Conservation (phyloP, 2,797 vertebrate genomes). For the Tinamus major region DNA sequence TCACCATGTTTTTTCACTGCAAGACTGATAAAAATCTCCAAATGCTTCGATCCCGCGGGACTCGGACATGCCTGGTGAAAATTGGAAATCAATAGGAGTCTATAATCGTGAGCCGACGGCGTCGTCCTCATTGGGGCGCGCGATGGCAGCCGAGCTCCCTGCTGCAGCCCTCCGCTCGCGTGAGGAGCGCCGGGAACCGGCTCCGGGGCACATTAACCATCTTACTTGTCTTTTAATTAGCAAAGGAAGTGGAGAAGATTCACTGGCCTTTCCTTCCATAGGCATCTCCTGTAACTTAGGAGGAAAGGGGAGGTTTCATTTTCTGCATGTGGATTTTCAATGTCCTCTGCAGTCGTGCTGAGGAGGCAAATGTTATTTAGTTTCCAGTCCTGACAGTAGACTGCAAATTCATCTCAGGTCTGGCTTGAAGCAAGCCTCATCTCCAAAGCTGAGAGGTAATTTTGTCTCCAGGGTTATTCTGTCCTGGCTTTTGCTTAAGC, state of each 20-base stretch:
- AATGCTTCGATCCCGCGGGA: constrained; percentile 76
- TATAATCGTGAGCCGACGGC: constrained; percentile 83
- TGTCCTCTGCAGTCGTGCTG: background rate
- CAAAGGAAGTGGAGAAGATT: constrained; percentile 3
- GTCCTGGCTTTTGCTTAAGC: constrained; percentile 53
- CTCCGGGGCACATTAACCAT: constrained; percentile 47
- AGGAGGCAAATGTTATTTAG: constrained; percentile 34
- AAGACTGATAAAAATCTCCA: constrained; percentile 81
- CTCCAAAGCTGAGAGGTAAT: constrained; percentile 56
- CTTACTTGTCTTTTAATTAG: constrained; percentile 42
- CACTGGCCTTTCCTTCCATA: constrained; percentile 31
- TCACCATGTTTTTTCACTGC: constrained; percentile 81
- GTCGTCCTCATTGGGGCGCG: constrained; percentile 81
- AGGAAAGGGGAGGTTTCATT: constrained; percentile 11
- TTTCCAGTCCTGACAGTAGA: constrained; percentile 38
- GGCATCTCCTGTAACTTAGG: constrained; percentile 1
- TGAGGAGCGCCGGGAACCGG: constrained; percentile 23
- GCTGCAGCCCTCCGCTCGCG: constrained; percentile 47
- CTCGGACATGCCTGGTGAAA: constrained; percentile 78
- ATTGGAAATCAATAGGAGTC: constrained; percentile 88
- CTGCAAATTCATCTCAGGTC: constrained; percentile 49
- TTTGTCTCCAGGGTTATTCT: constrained; percentile 53
- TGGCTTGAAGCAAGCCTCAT: constrained; percentile 55
- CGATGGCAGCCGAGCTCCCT: constrained; percentile 66
- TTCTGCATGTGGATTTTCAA: constrained; percentile 34